Conservation (phyloP, 2,888 invertebrate species). For the Corbicula japonica region DNA sequence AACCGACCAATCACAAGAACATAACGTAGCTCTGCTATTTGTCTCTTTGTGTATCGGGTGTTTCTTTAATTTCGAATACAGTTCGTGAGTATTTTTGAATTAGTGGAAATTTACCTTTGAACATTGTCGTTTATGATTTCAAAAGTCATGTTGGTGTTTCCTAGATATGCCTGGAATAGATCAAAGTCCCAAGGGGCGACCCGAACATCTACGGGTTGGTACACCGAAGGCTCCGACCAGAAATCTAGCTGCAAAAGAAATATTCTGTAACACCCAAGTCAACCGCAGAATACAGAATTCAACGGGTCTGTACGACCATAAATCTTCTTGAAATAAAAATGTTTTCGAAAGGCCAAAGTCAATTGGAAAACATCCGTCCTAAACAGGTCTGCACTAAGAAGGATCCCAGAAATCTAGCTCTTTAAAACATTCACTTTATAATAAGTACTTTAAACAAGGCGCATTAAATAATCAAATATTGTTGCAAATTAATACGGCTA, state of each 20-base stretch:
- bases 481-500: too few species aligned
- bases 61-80: not conserved
- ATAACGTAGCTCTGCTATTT: too few species aligned
- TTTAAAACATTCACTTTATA: not conserved
- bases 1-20: too few species aligned
- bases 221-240: constrained; percentile 41
- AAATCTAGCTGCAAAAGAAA: constrained; percentile 47
- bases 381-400: too few species aligned
- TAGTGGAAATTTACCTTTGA: constrained; percentile 12
- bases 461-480: too few species aligned
- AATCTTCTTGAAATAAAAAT: not conserved
- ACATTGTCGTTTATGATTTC: constrained; percentile 24
- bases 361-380: too few species aligned
- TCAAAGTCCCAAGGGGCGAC: constrained; percentile 37
- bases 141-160: constrained; percentile 13
- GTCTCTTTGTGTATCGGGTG: too few species aligned
- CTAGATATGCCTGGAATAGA: constrained; percentile 1
- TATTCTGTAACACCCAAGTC: not conserved
- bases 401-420: not conserved
- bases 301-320: not conserved
- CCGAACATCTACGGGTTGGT: constrained; percentile 32
- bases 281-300: not conserved
- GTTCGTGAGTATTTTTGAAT: constrained; percentile 11
- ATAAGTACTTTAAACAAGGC: too few species aligned
- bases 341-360: too few species aligned